Evolutionary conservation across 2,888 invertebrate species (phyloP).

Genomic region (Epinotia ramella): DNA sequence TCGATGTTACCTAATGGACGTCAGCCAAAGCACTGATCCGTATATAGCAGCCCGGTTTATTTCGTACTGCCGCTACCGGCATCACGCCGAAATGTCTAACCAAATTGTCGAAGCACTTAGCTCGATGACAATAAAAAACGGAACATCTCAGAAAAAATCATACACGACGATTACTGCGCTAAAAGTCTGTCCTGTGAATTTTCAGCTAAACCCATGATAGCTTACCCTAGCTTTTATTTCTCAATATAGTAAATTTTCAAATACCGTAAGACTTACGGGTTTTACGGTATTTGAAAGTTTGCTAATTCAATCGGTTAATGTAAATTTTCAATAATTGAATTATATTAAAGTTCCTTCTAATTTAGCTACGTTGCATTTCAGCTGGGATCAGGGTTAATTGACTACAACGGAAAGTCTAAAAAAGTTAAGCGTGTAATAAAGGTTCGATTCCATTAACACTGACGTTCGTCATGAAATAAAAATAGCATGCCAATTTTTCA

Average conservation of each 20-base stretch:
- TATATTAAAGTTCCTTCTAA: too few species aligned
- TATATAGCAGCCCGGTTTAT: background rate
- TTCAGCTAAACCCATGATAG: too few species aligned
- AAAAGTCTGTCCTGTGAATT: too few species aligned
- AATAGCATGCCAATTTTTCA: constrained; percentile 24
- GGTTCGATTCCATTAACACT: constrained; percentile 13
- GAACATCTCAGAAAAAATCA: background rate
- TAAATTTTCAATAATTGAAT: too few species aligned
- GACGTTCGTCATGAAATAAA: constrained; percentile 15
- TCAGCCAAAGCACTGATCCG: constrained; percentile 22
- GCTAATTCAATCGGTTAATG: too few species aligned
- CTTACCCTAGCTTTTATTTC: too few species aligned
- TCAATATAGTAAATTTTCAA: too few species aligned
- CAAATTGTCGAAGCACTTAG: background rate
- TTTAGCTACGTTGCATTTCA: background rate
- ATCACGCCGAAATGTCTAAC: background rate
- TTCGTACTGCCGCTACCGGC: background rate
- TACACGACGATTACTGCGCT: background rate
- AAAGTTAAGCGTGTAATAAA: constrained; percentile 13
- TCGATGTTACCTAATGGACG: constrained; percentile 21
- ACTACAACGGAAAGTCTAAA: background rate
- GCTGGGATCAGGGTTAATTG: background rate
- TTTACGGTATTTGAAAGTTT: too few species aligned
- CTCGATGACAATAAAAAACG: background rate
- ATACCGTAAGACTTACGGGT: too few species aligned